phyloP scores from a whole-genome alignment of 2,888 invertebrate species.

The Carterocephalus palaemon region DNA sequence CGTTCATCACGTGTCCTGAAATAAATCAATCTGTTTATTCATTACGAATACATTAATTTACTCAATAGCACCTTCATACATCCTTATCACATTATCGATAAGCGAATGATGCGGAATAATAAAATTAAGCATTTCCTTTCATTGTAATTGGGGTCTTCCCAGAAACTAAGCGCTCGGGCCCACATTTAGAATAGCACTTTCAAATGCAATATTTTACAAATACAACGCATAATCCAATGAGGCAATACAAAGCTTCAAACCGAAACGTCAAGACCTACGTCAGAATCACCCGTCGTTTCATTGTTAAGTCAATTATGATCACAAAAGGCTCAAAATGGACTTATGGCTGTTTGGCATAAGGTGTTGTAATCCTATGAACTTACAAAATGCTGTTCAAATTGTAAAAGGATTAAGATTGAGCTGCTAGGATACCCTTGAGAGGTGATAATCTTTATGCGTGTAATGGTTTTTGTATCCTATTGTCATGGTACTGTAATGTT shows the following conservation, averaged over 20 bases:
- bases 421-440: conserved; percentile 36
- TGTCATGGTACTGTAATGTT: too few species aligned
- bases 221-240: conserved; percentile 15
- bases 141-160: conserved; percentile 2
- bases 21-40: too few species aligned
- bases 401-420: conserved; percentile 25
- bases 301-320: conserved; percentile 49
- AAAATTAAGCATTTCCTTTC: conserved; percentile 3
- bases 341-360: conserved; percentile 46
- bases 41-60: too few species aligned
- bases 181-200: conserved; percentile 15
- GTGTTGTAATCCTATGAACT: conserved; percentile 24
- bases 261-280: conserved; percentile 15
- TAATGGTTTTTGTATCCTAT: background rate
- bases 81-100: background rate
- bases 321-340: conserved; percentile 53
- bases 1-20: too few species aligned
- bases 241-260: conserved; percentile 6
- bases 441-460: conserved; percentile 22
- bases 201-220: conserved; percentile 15
- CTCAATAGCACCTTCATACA: too few species aligned
- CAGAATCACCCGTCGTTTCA: conserved; percentile 41
- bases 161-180: conserved; percentile 11
- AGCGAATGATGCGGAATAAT: background rate
- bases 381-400: conserved; percentile 17